Conservation (phyloP, 2,113 vertebrate genomes). For the Pandion haliaetus region DNA sequence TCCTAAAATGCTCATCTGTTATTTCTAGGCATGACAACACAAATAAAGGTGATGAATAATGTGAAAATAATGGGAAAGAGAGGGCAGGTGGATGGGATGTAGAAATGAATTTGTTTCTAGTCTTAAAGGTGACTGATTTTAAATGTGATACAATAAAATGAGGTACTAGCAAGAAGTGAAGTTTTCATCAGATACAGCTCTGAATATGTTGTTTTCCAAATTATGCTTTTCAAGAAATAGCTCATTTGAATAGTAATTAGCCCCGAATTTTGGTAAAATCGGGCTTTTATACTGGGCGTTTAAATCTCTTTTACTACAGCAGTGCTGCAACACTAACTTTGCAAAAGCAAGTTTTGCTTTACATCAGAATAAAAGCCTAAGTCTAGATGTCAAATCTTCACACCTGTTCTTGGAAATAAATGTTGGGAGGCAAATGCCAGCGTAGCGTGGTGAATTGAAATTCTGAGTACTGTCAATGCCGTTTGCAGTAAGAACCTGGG, state of each 20-base stretch:
- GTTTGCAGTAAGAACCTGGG: not conserved
- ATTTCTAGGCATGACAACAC: not conserved
- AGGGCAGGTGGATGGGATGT: not conserved
- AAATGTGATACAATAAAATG: not conserved
- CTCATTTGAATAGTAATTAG: not conserved
- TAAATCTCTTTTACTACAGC: not conserved
- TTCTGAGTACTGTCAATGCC: not conserved
- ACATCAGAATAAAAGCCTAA: not conserved
- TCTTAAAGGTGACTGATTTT: not conserved
- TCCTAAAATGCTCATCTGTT: not conserved
- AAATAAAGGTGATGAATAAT: not conserved
- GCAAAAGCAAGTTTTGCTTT: not conserved
- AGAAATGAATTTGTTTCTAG: not conserved
- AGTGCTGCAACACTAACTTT: not conserved
- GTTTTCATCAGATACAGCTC: not conserved
- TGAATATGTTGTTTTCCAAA: not conserved
- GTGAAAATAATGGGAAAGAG: not conserved
- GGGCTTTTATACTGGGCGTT: not conserved
- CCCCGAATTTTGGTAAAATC: not conserved
- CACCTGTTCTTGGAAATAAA: not conserved
- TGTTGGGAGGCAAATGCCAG: not conserved
- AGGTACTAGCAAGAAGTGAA: not conserved
- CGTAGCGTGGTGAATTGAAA: rapidly evolving
- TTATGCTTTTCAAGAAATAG: not conserved
- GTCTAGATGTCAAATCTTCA: not conserved